Base-by-base conservation (phyloP, 2,113 vertebrate genomes). In the Hippocampus comes region DNA sequence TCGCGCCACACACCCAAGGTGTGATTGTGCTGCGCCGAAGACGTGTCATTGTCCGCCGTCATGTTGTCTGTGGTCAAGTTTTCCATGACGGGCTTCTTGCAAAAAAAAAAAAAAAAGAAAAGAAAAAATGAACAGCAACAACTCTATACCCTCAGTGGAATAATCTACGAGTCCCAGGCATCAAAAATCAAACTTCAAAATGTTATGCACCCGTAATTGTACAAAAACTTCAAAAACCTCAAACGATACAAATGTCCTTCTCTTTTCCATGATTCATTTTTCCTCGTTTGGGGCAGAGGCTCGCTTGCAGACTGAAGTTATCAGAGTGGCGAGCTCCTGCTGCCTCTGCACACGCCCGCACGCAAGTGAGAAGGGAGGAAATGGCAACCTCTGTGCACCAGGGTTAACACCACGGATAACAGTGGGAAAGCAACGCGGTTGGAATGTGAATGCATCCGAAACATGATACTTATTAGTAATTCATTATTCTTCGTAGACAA, bases 41-140 rank as follows among this genome's bases (percentile, higher is more conserved):
- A 82, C 38, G 95, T 95, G 68, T 79, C 87, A 76, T 96, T 97
- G 84, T 94, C 94, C 95, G 94, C 91, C 74, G 91, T 92, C 64
- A 78, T 17, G 77, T 86, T 82, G 10, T 82, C 74, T 75, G 77
- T 68, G 61, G 78, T 83, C 64, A 86, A 56, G 78, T 87, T 90
- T 4, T 87, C 85, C 87, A 90, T 88, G 1, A 20, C 60, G 41
- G n/a, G 23, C 15, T 68, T 30, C 27, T 30, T 51, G 7, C 2
- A 2, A 46, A 48, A 67, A 23, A 25, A 46, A 2, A 15, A 21
- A 41, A 11, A n/a, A n/a, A 14, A 2, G 2, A 46, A 46, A 3
- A 0, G 0, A 3, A 15, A 49, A 77, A 77, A 51, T 1, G 63
- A 57, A 34, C 57, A 17, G 49, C 21, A 63, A 66, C 15, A 41